Conservation (phyloP, 2,797 vertebrate genomes). For the Eulemur albifrons region DNA sequence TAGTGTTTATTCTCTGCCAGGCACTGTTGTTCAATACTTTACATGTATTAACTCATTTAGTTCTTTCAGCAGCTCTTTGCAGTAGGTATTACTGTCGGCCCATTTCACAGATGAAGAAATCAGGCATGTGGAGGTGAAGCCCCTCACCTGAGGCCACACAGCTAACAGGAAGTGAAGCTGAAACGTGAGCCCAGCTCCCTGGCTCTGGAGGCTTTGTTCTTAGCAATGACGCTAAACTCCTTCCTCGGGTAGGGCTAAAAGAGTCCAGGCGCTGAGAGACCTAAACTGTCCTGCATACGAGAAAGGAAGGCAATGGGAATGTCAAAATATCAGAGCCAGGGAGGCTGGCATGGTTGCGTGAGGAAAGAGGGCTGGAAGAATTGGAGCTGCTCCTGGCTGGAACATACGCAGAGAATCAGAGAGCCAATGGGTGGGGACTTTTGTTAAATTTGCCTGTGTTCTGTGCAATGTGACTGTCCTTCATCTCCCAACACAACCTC, state of each 20-base stretch:
- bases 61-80: not conserved
- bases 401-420: not conserved
- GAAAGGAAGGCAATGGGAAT: not conserved
- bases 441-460: not conserved
- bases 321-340: not conserved
- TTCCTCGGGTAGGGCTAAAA: not conserved
- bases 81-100: too few relatives aligned
- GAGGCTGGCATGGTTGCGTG: not conserved
- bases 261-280: not conserved
- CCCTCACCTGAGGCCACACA: not conserved
- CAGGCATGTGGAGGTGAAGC: not conserved
- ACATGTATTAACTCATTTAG: too few relatives aligned
- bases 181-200: not conserved
- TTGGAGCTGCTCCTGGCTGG: not conserved
- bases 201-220: not conserved
- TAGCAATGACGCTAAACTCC: not conserved
- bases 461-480: too few relatives aligned
- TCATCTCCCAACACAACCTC: not conserved
- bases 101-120: not conserved
- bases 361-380: not conserved
- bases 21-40: not conserved
- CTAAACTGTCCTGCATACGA: not conserved
- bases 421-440: not conserved
- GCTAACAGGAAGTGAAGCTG: not conserved
- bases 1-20: not conserved